Evolutionary conservation across 2,797 vertebrate genomes (phyloP), one percentile per base, ranked within the genome.

Genomic region (Loriculus beryllinus): DNA sequence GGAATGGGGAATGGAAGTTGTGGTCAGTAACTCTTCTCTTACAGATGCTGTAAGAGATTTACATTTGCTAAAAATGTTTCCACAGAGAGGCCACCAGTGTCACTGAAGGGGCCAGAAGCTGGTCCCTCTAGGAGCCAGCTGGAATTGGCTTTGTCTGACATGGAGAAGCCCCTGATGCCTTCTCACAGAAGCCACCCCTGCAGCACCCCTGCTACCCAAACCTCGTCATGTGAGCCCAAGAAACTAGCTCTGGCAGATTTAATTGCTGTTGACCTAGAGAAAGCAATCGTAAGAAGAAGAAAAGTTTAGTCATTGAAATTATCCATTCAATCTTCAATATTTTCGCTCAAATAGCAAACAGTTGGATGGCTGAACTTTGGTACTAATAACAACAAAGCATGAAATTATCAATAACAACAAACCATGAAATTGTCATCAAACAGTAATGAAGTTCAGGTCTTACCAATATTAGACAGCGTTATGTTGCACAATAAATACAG

Each of bases 81-180:
- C 22, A 60, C 35, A 54, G 35, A 54, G 12, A 5, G 17, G 19
- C 10, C 23, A 54, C 14, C 6, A 23, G 31, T 2, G 3, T 28
- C n/a, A 29, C 7, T 83, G 37, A 26, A 43, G 8, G 21, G 52
- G 12, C 28, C 35, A 86, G 25, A 0, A 0, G 33, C 1, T 1
- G 14, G 14, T 45, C 10, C 6, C 2, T 43, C 35, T 45, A n/a
- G 45, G 8, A 72, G 9, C 12, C 2, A 4, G 8, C 9, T 68
- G 28, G 39, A 40, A 43, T 12, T 84, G 39, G 3, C 5, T 83
- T 79, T 39, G 5, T 77, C 15, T 20, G 8, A n/a, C 22, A 14
- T 4, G 5, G 29, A 20, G 19, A 3, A 51, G 9, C 7, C 17
- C 13, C 31, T 54, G 52, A 18, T 54, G 31, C 19, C 52, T 54